These are phyloP conservation scores for Actinostola sp. DNA, from an alignment of 92 coral and sea anemone species.

Conservation along the genomic window DNA sequence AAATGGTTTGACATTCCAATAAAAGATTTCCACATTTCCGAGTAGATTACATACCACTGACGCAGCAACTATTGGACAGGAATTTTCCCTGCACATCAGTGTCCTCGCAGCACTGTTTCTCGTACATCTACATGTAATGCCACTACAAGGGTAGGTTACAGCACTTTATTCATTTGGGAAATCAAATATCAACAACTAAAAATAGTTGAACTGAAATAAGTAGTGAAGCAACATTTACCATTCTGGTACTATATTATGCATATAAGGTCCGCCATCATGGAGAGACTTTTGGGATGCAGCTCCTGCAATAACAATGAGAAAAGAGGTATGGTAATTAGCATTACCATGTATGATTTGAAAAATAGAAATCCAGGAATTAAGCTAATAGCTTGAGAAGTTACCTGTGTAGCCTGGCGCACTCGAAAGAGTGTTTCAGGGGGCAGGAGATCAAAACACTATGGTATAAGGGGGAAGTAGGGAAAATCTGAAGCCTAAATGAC, in stretches of 20 bases:
- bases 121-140: slow-evolving; percentile 97
- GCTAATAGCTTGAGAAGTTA: no score
- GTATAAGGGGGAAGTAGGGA: no score
- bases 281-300: slow-evolving; percentile 64
- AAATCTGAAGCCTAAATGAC: no score
- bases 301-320: slow-evolving; percentile 43
- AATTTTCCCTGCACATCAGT: slow-evolving; percentile 81
- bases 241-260: slow-evolving; percentile 97
- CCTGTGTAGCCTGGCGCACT: no score
- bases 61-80: slow-evolving; percentile 83
- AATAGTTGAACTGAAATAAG: slow-evolving; percentile 45
- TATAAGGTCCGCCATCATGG: slow-evolving; percentile 91
- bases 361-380: no score
- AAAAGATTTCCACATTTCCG: no score
- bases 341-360: no score
- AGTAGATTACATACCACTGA: slow-evolving; percentile 65
- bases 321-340: background rate
- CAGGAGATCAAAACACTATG: no score
- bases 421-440: no score
- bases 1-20: no score
- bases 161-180: slow-evolving; percentile 42
- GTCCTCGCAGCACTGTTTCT: slow-evolving; percentile 88
- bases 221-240: slow-evolving; percentile 66
- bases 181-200: slow-evolving; percentile 36
- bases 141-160: slow-evolving; percentile 81